Base-by-base conservation (phyloP, 2,888 invertebrate genomes). In the Mythimna impura region DNA sequence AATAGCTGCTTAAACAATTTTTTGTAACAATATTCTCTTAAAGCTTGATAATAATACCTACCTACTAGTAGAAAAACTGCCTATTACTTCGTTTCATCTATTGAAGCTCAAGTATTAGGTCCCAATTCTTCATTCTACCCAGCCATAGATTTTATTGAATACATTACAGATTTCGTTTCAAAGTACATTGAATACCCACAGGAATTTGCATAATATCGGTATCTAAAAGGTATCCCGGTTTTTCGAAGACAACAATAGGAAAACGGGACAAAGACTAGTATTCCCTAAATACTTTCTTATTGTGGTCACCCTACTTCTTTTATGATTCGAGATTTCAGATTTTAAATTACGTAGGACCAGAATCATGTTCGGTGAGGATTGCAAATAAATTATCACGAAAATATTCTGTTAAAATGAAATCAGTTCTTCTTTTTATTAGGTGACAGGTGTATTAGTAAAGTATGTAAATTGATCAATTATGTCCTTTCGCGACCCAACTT, bases 271-370 rank as follows among this genome's bases (percentile, higher is more conserved):
- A 80, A 78, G 75, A 66, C 79, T 58, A 62, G 71, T 74, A 81
- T 74, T 80, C 70, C 72, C 70, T 17, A 66, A 80, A 74, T 80
- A 75, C 66, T 66, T 80, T 81, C 77, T 78, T 84, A 86, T 86
- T 87, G 87, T 87, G 64, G 54, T 66, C 75, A 65, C 61, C 52
- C 55, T 30, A 66, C 34, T 73, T 54, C 66, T 72, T 82, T 78
- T 72, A 65, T 74, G 17, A 80, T 72, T 57, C 2, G 55, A 71
- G 55, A 71, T 76, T 71, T 60, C 40, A 47, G 57, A 57, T 69
- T 69, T 60, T 57, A 52, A 81, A 67, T 76, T 65, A 43, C 34
- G 62, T 4, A 30, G 8, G 0, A 30, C 3, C 4, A n/a, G 43
- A 47, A 43, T 52, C 14, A 36, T 34, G 10, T 55, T 57, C 12